Evolutionary conservation across 2,888 invertebrate species (phyloP), one percentile per base, ranked within the genome.

Genomic region (Perizoma flavofasciatum): DNA sequence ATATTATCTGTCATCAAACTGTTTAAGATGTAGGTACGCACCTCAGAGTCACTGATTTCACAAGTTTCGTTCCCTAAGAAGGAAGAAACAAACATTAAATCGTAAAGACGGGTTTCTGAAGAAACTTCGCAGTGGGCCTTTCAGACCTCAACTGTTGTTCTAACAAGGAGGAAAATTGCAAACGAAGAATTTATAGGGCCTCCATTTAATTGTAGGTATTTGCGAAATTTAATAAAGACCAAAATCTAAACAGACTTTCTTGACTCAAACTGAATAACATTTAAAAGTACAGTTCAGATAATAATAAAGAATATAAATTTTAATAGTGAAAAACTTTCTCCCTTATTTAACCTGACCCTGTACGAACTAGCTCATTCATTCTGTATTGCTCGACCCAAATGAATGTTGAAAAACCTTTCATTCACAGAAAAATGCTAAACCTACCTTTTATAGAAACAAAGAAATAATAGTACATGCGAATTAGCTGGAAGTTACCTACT

Each of bases 281-380:
- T 72, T 59, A 61, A 70, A 69, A 70, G 67, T 63, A 52, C 55
- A 54, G 53, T 50, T 59, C 57, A 70, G 67, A n/a, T n/a, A n/a
- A n/a, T n/a, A n/a, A n/a, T n/a, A n/a, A n/a, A 58, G 63, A 70
- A 65, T 60, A 64, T 63, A 32, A 49, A 39, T 47, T 54, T 41
- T 9, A 63, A 62, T 69, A 68, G 55, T 67, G 62, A 66, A 71
- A 70, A 71, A 67, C 63, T 70, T 65, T 55, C 48, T 53, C 59
- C 48, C 0, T 49, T 60, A 59, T 62, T 59, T 49, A 53, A 67
- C 70, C 69, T 65, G 10, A 6, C 22, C 6, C 7, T 10, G 11
- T 40, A 10, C 41, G 11, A 44, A 7, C 22, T 22, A 44, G 22
- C 7, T 41, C 41, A 41, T n/a, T n/a, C n/a, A n/a, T n/a, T n/a